Evolutionary conservation across 2,113 vertebrate species (phyloP).

Genomic region (Ranitomeya variabilis): DNA sequence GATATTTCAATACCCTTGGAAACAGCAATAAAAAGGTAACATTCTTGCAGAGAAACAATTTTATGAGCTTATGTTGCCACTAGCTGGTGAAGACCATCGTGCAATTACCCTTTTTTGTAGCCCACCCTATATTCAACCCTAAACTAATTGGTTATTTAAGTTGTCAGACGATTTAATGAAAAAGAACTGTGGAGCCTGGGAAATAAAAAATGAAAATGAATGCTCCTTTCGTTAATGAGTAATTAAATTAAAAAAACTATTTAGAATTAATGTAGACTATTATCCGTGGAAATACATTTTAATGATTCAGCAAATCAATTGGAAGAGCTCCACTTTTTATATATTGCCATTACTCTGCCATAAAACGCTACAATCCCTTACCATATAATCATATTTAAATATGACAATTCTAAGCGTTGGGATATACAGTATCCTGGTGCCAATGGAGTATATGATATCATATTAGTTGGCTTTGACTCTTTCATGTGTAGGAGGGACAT

Average conservation of each 20-base stretch:
- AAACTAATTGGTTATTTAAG: too few relatives aligned
- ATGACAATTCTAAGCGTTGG: not conserved
- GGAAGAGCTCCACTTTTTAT: not conserved
- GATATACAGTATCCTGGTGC: not conserved
- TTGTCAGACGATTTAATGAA: too few relatives aligned
- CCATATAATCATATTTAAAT: not conserved
- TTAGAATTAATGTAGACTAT: not conserved
- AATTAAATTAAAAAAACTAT: not conserved
- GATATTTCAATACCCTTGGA: constrained; percentile 58
- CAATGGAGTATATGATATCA: not conserved
- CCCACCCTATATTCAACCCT: too few relatives aligned
- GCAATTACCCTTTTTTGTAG: too few relatives aligned
- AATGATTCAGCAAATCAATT: not conserved
- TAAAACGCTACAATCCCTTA: not conserved
- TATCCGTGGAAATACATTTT: not conserved
- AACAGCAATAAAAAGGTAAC: constrained; percentile 65
- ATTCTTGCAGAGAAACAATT: constrained; percentile 61
- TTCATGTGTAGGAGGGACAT: not conserved
- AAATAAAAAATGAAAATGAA: too few relatives aligned
- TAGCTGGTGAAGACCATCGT: not conserved
- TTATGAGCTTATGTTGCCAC: constrained; percentile 67
- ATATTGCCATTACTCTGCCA: not conserved
- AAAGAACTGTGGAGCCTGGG: too few relatives aligned
- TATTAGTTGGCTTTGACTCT: not conserved
- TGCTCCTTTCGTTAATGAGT: too few relatives aligned